Base-by-base conservation (phyloP, 2,113 vertebrate species). In the Todiramphus chloris region DNA sequence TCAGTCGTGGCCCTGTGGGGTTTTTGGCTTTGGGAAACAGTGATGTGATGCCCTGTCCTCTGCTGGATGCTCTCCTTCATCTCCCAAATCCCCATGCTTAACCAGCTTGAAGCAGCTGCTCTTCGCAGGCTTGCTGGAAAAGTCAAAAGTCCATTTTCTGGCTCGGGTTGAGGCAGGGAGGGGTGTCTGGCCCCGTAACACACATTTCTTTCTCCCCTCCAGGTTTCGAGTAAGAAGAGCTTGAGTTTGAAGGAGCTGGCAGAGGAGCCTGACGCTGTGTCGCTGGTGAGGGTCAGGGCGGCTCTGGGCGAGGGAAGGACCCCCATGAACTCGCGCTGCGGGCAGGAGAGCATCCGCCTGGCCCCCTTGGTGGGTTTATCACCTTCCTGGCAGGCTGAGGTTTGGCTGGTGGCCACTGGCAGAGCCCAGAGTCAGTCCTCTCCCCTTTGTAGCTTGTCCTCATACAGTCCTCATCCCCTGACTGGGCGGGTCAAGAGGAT, bases 211-310 rank as follows among this genome's bases (percentile, higher is more conserved):
- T 70, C 56, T 76, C n/a, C 33, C 11, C 62, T 85, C 69, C 55
- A 98, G 98, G 98, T 98, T 83, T 98, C 98, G 5, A 98, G 98
- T 95, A 99, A 99, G 97, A 99, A 99, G 98, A 99, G 98, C 86
- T 98, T 99, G 97, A 99, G 99, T 87, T 89, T 99, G 92, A 99
- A 99, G 97, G 98, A 99, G 95, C 98, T 98, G 95, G 97, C 98
- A 5, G 99, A 99, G 95, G 98, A 99, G 85, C 98, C 98, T 0
- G 97, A 97, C 1, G 92, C 98, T 0, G 95, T 99, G 88, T 98
- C 98, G 5, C 95, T 99, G 99, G 99, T 99, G 94, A 98, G 99
- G 89, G n/a, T 74, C 79, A 46, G 83, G 83, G 83, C 68, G 14
- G 72, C 76, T 69, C 63, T 60, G 78, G 78, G 78, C 79, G 73